Base-by-base conservation (phyloP, 2,113 vertebrate species). In the Heterotilapia buettikoferi region DNA sequence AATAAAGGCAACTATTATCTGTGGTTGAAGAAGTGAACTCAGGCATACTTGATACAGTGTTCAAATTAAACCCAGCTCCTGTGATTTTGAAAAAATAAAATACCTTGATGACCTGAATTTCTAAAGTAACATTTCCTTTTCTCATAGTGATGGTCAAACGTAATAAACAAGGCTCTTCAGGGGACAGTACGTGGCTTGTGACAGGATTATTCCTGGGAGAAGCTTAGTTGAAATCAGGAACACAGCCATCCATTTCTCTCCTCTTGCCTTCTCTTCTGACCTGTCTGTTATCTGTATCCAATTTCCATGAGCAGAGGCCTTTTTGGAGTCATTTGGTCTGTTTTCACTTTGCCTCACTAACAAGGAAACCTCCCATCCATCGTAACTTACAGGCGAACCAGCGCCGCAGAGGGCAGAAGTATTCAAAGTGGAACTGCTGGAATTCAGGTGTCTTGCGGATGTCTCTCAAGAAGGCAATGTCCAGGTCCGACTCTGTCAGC, bases 321-420 rank as follows among this genome's bases (percentile, higher is more conserved):
- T 54, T 53, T 5, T 83, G 26, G 29, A 86, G 66, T 82, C 66
- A 7, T 24, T 81, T 61, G 59, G 26, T 83, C 43, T 80, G 21
- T 68, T 24, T 31, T 53, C 45, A 45, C 57, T 63, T 71, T 2
- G 6, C 71, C 59, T 96, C 97, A 98, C 96, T 97, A 96, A 97
- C 96, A 91, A 99, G 97, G 94, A 98, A 97, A 86, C 95, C 96
- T 91, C 98, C 97, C 94, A 98, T 94, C 95, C 98, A 98, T 87
- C 98, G 97, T 93, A 99, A 90, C 97, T 98, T 98, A 97, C 98
- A 99, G 96, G 98, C 97, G 96, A 99, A 96, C 98, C 98, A 99
- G 96, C 98, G 98, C 96, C 98, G 97, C 96, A 99, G 97, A 92
- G 98, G 98, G 96, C 98, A 99, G 97, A 99, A 99, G 96, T 99